These are phyloP conservation scores for Abrostola triplasia DNA, from an alignment of 2,888 invertebrate genomes.

Conservation along the genomic window DNA sequence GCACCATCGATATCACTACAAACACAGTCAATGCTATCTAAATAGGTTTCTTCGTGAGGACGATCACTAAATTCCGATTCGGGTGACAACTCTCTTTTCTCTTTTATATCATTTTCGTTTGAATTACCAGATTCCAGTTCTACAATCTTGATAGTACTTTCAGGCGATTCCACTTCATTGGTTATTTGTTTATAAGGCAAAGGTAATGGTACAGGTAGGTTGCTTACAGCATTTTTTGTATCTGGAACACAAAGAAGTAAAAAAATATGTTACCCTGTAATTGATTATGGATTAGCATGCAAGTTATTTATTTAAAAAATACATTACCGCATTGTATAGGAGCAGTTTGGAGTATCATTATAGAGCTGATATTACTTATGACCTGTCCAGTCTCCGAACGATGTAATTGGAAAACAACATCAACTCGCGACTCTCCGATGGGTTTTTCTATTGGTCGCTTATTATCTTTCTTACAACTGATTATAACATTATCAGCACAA, in stretches of 20 bases:
- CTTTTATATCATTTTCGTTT: not conserved
- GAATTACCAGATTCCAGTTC: conserved; percentile 32
- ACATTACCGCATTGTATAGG: conserved; percentile 41
- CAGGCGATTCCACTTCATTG: conserved; percentile 6
- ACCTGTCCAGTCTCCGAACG: conserved; percentile 71
- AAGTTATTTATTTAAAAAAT: not conserved
- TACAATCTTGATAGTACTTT: conserved; percentile 31
- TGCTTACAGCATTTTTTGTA: conserved; percentile 20
- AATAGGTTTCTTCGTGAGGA: conserved; percentile 11
- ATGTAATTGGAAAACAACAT: conserved; percentile 74
- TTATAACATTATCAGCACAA: conserved; percentile 71
- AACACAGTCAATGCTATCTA: conserved; percentile 10
- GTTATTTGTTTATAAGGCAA: conserved; percentile 42
- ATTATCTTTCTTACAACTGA: conserved; percentile 70
- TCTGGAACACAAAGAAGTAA: conserved; percentile 44
- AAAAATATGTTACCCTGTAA: not conserved
- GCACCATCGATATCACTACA: conserved; percentile 24
- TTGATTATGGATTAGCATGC: not conserved
- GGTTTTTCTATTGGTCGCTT: conserved; percentile 35
- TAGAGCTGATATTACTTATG: conserved; percentile 73
- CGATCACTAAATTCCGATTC: conserved; percentile 12
- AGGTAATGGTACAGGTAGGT: conserved; percentile 37
- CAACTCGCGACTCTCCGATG: conserved; percentile 65
- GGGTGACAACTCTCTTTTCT: conserved; percentile 7
- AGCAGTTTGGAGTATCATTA: conserved; percentile 71